Evolutionary conservation across 2,797 vertebrate species (phyloP), one percentile per base, ranked within the genome.

Genomic region (Coreius guichenoti): DNA sequence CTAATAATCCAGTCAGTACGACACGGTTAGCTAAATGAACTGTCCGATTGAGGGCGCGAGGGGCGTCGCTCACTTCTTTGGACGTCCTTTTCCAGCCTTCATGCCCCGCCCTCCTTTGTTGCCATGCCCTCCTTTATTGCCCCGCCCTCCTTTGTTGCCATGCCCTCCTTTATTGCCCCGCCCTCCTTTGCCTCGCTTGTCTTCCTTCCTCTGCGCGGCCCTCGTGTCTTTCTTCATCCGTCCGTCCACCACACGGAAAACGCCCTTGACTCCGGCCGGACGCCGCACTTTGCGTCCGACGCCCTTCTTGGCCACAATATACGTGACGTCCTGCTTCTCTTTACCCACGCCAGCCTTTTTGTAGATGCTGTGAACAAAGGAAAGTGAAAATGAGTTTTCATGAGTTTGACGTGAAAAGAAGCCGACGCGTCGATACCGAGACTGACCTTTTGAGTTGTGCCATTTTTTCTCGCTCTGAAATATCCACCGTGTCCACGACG

Each of bases 211-310:
- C 74, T 97, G 94, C 90, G 95, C 93, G 77, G 95, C 96, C 80
- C 96, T 94, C 88, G 95, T 92, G n/a, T 99, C 98, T 88, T 99
- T 99, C 93, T 99, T 99, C 96, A 99, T 96, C 82, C 98, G 95
- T 8, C 96, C 90, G 77, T 99, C 98, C 2, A 99, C 98, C 8
- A 99, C 97, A 81, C 97, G 97, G 93, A 98, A 99, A 26, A 96
- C 92, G 23, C 98, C 98, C 89, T 97, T 98, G 65, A 99, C 92
- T 0, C 98, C 98, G 0, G 96, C 91, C 1, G 98, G 98, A 5
- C 98, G 94, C 4, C 95, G 93, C 58, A 98, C 96, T 9, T 97
- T 97, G 65, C 87, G 95, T 0, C 98, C 98, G 0, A 94, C 93
- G 0, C 97, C 98, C 84, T 96, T 99, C 94, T 99, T 99, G 83